Percentiles rank a stretch among this genome's conserved stretches.
Conservation (phyloP, 2,888 invertebrate species). For the Drosophila lutescens region DNA sequence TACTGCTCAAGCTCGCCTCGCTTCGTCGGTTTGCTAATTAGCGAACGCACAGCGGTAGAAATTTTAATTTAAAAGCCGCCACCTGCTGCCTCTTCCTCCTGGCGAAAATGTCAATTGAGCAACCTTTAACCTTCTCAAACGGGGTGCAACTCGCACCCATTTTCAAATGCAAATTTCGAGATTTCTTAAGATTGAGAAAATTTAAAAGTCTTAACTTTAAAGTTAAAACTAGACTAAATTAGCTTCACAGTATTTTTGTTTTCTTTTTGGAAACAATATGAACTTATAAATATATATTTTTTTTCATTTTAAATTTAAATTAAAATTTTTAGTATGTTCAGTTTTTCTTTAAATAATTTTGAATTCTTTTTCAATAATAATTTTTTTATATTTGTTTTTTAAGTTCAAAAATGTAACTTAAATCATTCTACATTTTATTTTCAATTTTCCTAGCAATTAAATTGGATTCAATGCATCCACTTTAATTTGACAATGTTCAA, state of each 20-base stretch:
- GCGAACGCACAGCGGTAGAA: constrained; percentile 34
- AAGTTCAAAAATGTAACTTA: too few species aligned
- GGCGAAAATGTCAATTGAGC: constrained; percentile 58
- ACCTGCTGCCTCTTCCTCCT: constrained; percentile 3
- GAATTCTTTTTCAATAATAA: too few species aligned
- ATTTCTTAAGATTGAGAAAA: neutral
- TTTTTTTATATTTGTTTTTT: too few species aligned
- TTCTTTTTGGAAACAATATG: too few species aligned
- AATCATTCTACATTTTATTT: too few species aligned
- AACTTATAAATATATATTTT: neutral
- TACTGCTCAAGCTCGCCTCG: constrained; percentile 21
- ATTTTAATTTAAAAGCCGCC: constrained; percentile 36
- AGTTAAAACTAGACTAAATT: neutral
- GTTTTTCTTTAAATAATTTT: too few species aligned
- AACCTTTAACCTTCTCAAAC: constrained; percentile 61
- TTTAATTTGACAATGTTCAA: neutral
- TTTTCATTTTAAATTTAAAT: too few species aligned
- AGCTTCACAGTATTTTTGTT: too few species aligned
- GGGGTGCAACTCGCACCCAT: constrained; percentile 4
- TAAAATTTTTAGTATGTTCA: too few species aligned
- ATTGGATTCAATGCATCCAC: neutral
- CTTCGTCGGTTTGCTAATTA: constrained; percentile 35
- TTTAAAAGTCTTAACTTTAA: neutral
- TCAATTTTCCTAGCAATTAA: neutral
- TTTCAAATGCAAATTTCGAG: constrained; percentile 16